These are phyloP conservation scores for Artibeus lituratus DNA, from an alignment of 2,797 vertebrate species.

Conservation along the genomic window DNA sequence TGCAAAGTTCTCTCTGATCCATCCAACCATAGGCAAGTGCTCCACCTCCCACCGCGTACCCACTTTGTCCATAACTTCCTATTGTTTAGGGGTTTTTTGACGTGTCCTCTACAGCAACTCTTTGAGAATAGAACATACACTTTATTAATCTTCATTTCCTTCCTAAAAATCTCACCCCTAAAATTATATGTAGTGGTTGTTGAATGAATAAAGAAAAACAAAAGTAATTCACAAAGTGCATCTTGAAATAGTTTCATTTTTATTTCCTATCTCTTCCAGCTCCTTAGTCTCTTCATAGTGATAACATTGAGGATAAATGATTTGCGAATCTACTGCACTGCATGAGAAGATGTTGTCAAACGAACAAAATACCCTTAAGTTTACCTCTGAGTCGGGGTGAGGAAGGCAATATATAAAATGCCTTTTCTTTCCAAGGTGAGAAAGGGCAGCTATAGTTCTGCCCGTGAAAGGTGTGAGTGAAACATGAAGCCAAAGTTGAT, in stretches of 20 bases:
- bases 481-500: neutral
- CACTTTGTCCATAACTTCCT: neutral
- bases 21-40: accelerated
- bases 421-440: neutral
- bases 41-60: neutral
- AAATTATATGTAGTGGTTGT: neutral
- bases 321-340: neutral
- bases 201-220: neutral
- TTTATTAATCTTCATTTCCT: neutral
- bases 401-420: neutral
- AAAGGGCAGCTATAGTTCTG: neutral
- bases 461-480: neutral
- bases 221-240: neutral
- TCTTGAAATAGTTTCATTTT: neutral
- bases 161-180: neutral
- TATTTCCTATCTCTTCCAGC: neutral
- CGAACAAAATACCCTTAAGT: neutral
- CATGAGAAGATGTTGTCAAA: neutral
- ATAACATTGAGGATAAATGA: neutral
- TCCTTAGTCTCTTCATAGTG: neutral
- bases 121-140: neutral
- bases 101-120: neutral
- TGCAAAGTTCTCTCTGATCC: neutral
- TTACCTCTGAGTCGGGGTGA: neutral
- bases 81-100: neutral